Base-by-base conservation (phyloP, 1,140 invertebrate species). In the Lerema accius region DNA sequence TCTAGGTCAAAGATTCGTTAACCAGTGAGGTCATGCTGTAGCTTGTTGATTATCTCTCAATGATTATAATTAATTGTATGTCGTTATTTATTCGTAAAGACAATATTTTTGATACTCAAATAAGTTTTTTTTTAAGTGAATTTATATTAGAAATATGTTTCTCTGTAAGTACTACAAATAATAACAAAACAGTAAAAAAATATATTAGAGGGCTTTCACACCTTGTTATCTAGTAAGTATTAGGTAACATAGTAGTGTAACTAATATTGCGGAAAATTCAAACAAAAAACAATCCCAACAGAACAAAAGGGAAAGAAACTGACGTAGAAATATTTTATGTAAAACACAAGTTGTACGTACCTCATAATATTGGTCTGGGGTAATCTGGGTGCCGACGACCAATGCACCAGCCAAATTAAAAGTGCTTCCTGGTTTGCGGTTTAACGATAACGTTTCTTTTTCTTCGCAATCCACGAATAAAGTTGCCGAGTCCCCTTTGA, bases 401-500 rank as follows among this genome's bases (percentile, higher is more conserved):
- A 96, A 86, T n/a, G 95, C 93, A 3, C 96, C 96, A 32, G 93
- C 92, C 6, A 92, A 93, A 59, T 92, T 94, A 37, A 96, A 91
- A 0, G 85, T 90, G 9, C 94, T 93, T 0, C 90, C 91, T 0
- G 86, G 73, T 26, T 91, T 84, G 42, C 95, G 91, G 15, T 91
- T 81, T 1, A 96, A 80, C 2, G 91, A 78, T 60, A 91, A 84
- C 0, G 94, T 96, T 42, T 93, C 88, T 37, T 63, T 68, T n/a
- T 85, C 69, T 7, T 93, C 82, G 69, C 96, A 96, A 82, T 97
- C 95, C 28, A 94, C 86, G 40, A 96, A 92, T 23, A 96, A 73
- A 0, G 95, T 96, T 1, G 94, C 94, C 0, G 95, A 93, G 73
- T 96, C 93, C 0, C 95, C 96, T 87, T 97, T 96, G 11, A 97